Percentiles rank a stretch among this genome's conserved stretches.
These are phyloP conservation scores for Synergus japonicus DNA, from an alignment of 2,888 invertebrate genomes.

Conservation along the genomic window DNA sequence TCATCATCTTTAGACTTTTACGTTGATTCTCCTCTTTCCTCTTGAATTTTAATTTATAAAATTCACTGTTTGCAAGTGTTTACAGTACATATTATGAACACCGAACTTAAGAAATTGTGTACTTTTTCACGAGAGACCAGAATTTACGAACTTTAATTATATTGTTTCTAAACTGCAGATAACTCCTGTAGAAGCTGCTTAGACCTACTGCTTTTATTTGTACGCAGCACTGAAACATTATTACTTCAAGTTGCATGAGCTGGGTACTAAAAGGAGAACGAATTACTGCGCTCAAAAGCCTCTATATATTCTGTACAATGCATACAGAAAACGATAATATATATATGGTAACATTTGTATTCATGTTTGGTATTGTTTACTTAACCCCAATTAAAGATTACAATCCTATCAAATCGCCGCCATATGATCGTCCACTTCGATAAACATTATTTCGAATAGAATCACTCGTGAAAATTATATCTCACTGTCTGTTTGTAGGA, in stretches of 20 bases:
- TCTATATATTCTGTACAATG: not conserved
- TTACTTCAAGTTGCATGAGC: not conserved
- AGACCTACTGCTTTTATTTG: not conserved
- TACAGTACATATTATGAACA: not conserved
- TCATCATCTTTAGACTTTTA: no score
- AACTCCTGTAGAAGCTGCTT: not conserved
- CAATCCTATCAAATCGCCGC: not conserved
- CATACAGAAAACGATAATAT: not conserved
- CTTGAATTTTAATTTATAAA: not conserved
- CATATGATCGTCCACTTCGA: not conserved
- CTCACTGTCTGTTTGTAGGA: constrained; percentile 73
- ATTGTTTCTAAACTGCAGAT: not conserved
- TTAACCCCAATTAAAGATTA: not conserved
- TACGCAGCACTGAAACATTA: not conserved
- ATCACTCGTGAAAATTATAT: constrained; percentile 6
- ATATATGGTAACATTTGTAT: not conserved
- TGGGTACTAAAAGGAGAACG: not conserved
- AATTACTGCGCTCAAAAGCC: constrained; percentile 10
- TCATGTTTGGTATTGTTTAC: not conserved
- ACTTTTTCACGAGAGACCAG: not conserved
- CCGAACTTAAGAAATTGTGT: not conserved
- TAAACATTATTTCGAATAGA: not conserved
- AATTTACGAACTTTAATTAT: not conserved
- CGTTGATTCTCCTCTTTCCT: not conserved
- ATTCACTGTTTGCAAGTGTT: not conserved